phyloP scores from a whole-genome alignment of 1,140 invertebrate genomes.

The Planococcus citri region DNA sequence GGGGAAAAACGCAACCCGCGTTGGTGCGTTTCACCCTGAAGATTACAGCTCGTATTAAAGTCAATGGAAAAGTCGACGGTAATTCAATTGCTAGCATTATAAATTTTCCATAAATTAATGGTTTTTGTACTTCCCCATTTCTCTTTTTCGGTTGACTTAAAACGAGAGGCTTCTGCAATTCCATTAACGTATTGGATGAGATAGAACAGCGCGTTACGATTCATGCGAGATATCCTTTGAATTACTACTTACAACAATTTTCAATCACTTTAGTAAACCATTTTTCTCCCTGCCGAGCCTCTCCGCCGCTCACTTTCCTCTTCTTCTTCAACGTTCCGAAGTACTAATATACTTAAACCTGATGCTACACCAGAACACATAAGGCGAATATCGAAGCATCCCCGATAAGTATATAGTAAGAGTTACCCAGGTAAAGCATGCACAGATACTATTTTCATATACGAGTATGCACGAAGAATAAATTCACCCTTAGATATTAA shows the following conservation, averaged over 20 bases:
- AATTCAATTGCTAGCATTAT: slow-evolving; percentile 1
- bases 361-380: too few species aligned
- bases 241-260: slow-evolving; percentile 8
- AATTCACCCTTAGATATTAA: too few species aligned
- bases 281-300: background rate
- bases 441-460: too few species aligned
- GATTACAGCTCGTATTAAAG: slow-evolving; percentile 2
- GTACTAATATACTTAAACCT: too few species aligned
- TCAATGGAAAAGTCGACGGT: slow-evolving; percentile 6
- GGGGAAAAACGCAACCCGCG: background rate
- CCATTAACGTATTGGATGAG: slow-evolving; percentile 6
- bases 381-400: too few species aligned
- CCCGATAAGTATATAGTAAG: too few species aligned
- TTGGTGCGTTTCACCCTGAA: background rate
- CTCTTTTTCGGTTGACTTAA: slow-evolving; percentile 6
- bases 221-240: slow-evolving; percentile 6
- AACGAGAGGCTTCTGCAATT: background rate
- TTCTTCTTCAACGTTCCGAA: too few species aligned
- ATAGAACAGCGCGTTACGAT: slow-evolving; percentile 6
- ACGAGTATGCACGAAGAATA: too few species aligned
- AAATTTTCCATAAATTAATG: slow-evolving; percentile 8
- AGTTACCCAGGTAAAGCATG: too few species aligned
- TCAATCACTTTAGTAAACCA: background rate
- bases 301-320: too few species aligned
- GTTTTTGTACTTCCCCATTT: slow-evolving; percentile 3